These are phyloP conservation scores for Odontocolon sp. DNA, from an alignment of 2,888 invertebrate species.

Conservation along the genomic window DNA sequence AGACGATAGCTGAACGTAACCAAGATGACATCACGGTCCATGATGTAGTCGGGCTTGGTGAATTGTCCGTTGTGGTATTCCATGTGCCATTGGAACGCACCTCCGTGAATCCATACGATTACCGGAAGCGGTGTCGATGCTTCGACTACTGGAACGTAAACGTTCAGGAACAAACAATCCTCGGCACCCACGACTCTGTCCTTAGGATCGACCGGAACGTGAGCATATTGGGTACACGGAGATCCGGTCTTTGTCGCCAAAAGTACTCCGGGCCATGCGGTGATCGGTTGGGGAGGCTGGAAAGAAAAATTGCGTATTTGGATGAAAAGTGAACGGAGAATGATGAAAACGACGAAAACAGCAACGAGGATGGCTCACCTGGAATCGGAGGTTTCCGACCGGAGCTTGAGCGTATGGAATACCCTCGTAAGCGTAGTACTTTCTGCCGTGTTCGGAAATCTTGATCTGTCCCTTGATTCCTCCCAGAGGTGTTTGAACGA, in stretches of 20 bases:
- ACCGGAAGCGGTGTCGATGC: slow-evolving; percentile 68
- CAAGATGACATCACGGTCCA: slow-evolving; percentile 85
- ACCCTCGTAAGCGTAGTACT: slow-evolving; percentile 73
- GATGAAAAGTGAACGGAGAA: not conserved
- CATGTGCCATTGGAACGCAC: slow-evolving; percentile 84
- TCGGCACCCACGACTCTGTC: slow-evolving; percentile 72
- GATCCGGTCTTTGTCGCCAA: slow-evolving; percentile 72
- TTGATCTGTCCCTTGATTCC: slow-evolving; percentile 70
- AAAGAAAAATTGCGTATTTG: not conserved
- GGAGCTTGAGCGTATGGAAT: slow-evolving; percentile 75
- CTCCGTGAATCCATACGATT: slow-evolving; percentile 78
- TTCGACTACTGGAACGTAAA: slow-evolving; percentile 71
- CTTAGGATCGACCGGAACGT: slow-evolving; percentile 60
- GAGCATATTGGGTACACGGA: slow-evolving; percentile 72
- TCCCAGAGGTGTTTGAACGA: slow-evolving; percentile 69
- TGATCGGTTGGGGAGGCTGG: slow-evolving; percentile 70
- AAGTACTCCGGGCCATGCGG: slow-evolving; percentile 71
- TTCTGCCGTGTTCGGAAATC: slow-evolving; percentile 68
- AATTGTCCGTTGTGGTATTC: slow-evolving; percentile 79
- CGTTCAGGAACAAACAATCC: slow-evolving; percentile 76
- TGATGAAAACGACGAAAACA: not conserved
- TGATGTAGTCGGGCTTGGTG: slow-evolving; percentile 82
- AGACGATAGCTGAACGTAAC: slow-evolving; percentile 88
- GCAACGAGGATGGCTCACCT: slow-evolving; percentile 61
- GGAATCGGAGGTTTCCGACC: slow-evolving; percentile 71